Conservation (phyloP, 2,113 vertebrate genomes). For the Carettochelys insculpta region DNA sequence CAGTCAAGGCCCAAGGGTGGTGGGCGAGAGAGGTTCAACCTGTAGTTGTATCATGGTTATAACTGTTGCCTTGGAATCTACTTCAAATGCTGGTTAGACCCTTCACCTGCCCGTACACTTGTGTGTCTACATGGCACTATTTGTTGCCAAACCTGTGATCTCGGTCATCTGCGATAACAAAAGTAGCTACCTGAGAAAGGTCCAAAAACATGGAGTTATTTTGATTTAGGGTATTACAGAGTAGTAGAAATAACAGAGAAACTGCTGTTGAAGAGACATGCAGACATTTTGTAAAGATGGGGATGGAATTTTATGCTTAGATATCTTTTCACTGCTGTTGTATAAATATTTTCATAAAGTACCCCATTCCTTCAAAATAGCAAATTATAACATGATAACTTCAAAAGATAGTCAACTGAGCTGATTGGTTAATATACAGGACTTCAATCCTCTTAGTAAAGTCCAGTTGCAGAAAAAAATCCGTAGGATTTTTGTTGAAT, state of each 20-base stretch:
- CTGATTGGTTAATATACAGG: constrained; percentile 31
- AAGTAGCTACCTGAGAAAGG: neutral
- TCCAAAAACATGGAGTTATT: neutral
- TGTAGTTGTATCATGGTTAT: constrained; percentile 3
- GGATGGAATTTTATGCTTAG: neutral
- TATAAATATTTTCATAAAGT: neutral
- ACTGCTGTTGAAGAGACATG: neutral
- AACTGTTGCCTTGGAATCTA: neutral
- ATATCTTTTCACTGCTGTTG: neutral
- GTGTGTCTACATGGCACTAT: fast-evolving
- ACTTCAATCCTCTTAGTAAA: neutral
- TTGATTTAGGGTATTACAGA: neutral
- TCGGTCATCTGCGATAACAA: neutral
- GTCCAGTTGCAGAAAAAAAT: constrained; percentile 48
- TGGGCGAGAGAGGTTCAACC: no score
- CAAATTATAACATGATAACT: constrained; percentile 1
- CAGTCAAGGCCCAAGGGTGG: no score
- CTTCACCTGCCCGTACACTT: neutral
- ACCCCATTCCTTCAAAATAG: neutral
- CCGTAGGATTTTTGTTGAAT: neutral
- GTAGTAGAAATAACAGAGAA: neutral
- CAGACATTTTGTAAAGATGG: neutral
- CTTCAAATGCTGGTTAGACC: neutral
- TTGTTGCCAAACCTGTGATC: neutral
- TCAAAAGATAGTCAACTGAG: neutral